These are phyloP conservation scores for Heliconius himera DNA, from an alignment of 1,140 invertebrate species.

Conservation along the genomic window DNA sequence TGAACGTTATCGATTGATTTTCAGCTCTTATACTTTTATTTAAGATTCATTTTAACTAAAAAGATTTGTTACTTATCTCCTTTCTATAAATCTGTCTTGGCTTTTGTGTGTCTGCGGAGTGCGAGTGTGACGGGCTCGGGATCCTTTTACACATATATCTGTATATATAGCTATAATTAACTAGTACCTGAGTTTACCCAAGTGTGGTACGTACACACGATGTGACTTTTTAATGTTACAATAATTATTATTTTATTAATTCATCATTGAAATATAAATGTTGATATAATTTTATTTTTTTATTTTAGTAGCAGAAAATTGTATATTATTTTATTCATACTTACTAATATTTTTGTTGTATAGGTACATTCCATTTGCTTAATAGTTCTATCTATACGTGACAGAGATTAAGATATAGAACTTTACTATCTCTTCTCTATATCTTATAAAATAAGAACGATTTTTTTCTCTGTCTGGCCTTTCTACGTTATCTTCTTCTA, in stretches of 20 bases:
- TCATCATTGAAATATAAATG: neutral
- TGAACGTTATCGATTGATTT: constrained; percentile 46
- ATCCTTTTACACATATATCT: constrained; percentile 74
- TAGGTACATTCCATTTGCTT: too few relatives aligned
- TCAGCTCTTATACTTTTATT: constrained; percentile 50
- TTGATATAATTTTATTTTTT: neutral
- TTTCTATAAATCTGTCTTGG: constrained; percentile 53
- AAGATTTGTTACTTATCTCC: constrained; percentile 34
- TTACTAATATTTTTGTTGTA: neutral
- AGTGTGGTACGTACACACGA: constrained; percentile 49
- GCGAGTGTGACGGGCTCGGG: constrained; percentile 73
- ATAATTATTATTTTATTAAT: neutral
- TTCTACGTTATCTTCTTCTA: too few relatives aligned
- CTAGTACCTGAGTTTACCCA: constrained; percentile 70
- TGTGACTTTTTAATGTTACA: constrained; percentile 24
- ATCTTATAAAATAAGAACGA: too few relatives aligned
- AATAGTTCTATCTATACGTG: too few relatives aligned
- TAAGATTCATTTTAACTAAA: constrained; percentile 56
- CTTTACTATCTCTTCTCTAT: too few relatives aligned
- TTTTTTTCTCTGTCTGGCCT: too few relatives aligned
- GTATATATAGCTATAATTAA: constrained; percentile 75
- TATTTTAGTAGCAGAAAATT: neutral
- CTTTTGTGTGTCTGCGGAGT: constrained; percentile 75
- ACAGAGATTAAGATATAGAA: too few relatives aligned
- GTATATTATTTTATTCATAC: neutral